Evolutionary conservation across 2,797 vertebrate genomes (phyloP).

Genomic region (Pipistrellus pygmaeus): DNA sequence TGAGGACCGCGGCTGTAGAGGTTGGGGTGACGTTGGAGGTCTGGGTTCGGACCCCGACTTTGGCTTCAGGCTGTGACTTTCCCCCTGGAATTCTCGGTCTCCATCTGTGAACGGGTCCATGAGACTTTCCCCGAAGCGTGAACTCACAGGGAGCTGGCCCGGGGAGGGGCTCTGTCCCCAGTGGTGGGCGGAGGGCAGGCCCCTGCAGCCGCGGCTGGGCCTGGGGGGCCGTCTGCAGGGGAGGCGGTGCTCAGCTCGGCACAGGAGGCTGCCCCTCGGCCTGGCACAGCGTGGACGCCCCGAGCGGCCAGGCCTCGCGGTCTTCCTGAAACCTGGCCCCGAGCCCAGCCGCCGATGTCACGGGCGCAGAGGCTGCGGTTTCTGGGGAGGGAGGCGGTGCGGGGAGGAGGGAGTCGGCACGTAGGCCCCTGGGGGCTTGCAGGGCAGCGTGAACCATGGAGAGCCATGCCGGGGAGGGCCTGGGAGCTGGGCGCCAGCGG

Average conservation of each 20-base stretch:
- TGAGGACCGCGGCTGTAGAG: background rate
- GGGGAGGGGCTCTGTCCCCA: accelerated
- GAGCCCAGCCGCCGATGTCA: background rate
- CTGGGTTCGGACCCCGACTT: background rate
- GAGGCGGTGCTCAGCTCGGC: background rate
- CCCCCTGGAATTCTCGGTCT: background rate
- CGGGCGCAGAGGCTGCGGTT: background rate
- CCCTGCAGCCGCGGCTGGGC: too few species aligned
- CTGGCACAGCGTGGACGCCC: background rate
- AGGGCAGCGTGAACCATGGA: background rate
- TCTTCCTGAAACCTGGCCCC: background rate
- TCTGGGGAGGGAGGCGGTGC: background rate
- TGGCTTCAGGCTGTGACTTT: background rate
- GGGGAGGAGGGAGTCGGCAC: background rate
- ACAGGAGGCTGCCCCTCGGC: background rate
- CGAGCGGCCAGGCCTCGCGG: background rate
- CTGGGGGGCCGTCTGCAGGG: background rate
- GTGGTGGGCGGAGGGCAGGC: background rate
- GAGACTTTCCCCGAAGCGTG: accelerated
- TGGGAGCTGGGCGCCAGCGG: background rate
- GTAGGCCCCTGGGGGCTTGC: background rate
- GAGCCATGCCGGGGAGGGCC: accelerated
- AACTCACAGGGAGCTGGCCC: background rate
- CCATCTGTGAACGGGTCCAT: background rate
- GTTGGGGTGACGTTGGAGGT: background rate